Conservation (phyloP, 2,113 vertebrate genomes). For the Malaclemys terrapin region DNA sequence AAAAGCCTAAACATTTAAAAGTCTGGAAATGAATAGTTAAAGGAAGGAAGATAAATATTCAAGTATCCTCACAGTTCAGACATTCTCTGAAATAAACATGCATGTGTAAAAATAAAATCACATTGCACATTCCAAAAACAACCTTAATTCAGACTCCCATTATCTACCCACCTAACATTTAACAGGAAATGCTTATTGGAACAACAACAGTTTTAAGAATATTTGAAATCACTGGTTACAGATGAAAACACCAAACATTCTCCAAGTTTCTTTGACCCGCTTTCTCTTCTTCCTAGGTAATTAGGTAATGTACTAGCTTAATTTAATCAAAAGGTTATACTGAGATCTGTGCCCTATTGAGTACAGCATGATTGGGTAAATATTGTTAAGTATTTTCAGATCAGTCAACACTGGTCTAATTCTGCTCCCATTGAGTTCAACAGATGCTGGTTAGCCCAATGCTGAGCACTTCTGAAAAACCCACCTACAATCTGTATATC, state of each 20-base stretch:
- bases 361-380: neutral
- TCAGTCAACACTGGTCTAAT: neutral
- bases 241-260: neutral
- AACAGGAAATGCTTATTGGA: neutral
- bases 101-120: neutral
- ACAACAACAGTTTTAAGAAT: neutral
- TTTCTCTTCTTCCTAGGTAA: neutral
- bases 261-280: neutral
- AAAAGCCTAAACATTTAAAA: neutral
- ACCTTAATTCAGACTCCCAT: neutral
- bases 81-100: neutral
- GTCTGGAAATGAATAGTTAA: constrained; percentile 17
- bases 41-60: constrained; percentile 2
- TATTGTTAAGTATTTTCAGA: neutral
- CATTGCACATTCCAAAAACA: neutral
- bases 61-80: neutral
- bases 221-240: neutral
- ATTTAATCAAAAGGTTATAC: neutral
- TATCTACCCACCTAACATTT: neutral
- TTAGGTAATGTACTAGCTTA: neutral
- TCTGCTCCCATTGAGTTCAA: neutral
- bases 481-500: neutral
- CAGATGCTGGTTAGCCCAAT: neutral
- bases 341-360: neutral
- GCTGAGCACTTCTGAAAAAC: neutral